A percentile compares a stretch with the other conserved stretches of the same genome.
Conservation (phyloP, 2,888 invertebrate genomes). For the Lottia gigantea region DNA sequence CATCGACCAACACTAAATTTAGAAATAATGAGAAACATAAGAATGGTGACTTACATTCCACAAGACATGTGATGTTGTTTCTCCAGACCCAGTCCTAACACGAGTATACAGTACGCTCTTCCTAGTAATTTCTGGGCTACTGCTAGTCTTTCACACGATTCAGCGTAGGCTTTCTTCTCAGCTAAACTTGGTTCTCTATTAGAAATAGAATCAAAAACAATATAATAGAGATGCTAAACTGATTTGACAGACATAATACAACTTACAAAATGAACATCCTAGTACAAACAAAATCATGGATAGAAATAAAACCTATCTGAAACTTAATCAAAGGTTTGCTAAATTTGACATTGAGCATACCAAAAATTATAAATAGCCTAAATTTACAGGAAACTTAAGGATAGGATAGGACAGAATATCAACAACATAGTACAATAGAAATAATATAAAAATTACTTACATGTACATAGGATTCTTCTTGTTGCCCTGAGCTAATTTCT, state of each 20-base stretch:
- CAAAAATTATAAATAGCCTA: too few relatives aligned
- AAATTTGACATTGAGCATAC: too few relatives aligned
- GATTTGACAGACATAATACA: too few relatives aligned
- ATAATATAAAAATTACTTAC: slow-evolving; percentile 48
- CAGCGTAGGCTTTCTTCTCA: slow-evolving; percentile 58
- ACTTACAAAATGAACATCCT: too few relatives aligned
- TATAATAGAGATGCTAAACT: background rate
- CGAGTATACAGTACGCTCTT: slow-evolving; percentile 62
- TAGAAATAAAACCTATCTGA: too few relatives aligned
- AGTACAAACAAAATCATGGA: too few relatives aligned
- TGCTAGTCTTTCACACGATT: slow-evolving; percentile 54
- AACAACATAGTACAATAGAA: too few relatives aligned
- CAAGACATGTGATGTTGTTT: slow-evolving; percentile 66
- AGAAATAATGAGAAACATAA: too few relatives aligned
- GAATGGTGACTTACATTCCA: slow-evolving; percentile 50
- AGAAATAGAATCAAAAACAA: slow-evolving; percentile 15
- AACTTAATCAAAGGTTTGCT: too few relatives aligned
- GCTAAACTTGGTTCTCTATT: slow-evolving; percentile 62
- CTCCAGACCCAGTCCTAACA: slow-evolving; percentile 65
- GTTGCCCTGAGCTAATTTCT: slow-evolving; percentile 61
- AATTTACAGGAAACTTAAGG: too few relatives aligned
- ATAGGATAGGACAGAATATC: too few relatives aligned
- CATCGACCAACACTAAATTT: too few relatives aligned
- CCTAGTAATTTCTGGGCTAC: slow-evolving; percentile 63
- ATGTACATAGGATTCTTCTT: slow-evolving; percentile 65